These are phyloP conservation scores for Drosophila macrothrix DNA, from an alignment of 2,888 invertebrate species.

Conservation along the genomic window DNA sequence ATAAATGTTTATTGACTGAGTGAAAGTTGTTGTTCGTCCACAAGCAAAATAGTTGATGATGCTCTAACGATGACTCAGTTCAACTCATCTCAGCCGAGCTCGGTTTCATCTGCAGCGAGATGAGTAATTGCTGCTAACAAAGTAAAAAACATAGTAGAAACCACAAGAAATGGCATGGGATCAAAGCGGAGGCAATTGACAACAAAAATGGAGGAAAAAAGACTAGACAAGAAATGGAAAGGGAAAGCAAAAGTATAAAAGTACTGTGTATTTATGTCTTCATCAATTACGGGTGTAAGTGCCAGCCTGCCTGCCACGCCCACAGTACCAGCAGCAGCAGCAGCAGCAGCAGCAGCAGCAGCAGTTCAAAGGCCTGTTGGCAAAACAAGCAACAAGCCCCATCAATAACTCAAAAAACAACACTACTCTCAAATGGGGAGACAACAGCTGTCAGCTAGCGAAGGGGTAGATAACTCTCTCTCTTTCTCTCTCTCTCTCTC, in stretches of 20 bases:
- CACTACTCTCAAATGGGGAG: background rate
- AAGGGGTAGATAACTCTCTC: background rate
- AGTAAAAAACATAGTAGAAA: background rate
- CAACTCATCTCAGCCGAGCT: slow-evolving; percentile 13
- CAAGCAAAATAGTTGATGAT: no score
- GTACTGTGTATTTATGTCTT: slow-evolving; percentile 15
- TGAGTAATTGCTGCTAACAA: slow-evolving; percentile 41
- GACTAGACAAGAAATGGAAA: slow-evolving; percentile 15
- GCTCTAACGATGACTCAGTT: slow-evolving; percentile 55
- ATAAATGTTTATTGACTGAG: slow-evolving; percentile 18
- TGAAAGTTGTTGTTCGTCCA: no score
- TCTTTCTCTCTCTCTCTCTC: background rate
- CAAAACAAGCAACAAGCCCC: slow-evolving; percentile 6
- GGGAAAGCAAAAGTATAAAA: slow-evolving; percentile 38
- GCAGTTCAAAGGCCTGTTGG: slow-evolving; percentile 33
- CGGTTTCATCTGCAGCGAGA: slow-evolving; percentile 25
- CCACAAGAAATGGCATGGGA: slow-evolving; percentile 25
- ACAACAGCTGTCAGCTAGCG: background rate
- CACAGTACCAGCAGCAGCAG: slow-evolving; percentile 1
- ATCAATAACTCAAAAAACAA: slow-evolving; percentile 25
- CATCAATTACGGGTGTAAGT: slow-evolving; percentile 47
- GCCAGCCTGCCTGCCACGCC: slow-evolving; percentile 32
- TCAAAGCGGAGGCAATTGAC: slow-evolving; percentile 10
- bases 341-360: background rate
- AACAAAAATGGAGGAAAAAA: background rate